Base-by-base conservation (phyloP, 92 coral and sea anemone genomes). In the Diadumene lineata region DNA sequence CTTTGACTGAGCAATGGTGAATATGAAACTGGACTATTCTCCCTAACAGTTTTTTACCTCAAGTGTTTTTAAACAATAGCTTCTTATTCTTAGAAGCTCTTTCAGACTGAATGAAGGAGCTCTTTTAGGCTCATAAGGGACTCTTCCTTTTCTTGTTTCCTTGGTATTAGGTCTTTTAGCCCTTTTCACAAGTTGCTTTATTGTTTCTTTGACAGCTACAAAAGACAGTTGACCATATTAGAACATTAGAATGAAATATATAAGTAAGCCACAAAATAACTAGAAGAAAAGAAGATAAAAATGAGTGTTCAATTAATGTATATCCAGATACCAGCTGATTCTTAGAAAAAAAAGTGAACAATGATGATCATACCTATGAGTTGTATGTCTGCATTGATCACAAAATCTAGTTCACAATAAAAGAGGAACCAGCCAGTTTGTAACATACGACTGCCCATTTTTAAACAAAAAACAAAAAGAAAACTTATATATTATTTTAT, bases 101-200 rank as follows among this genome's bases (percentile, higher is more conserved):
- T 53, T 22, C 0, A 81, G 74, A 11, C 46, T 50, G 69, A 81
- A 73, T 0, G 86, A 77, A 18, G 86, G 86, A 1, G 86, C 81
- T n/a, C 27, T 66, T 50, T 82, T 74, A 10, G 86, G 86, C 23
- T 55, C 86, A 56, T 82, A 82, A 29, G 86, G 76, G 17, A 57
- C 53, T 71, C 74, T 74, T 24, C 86, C 81, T 7, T 43, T 53
- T 16, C 66, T 68, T 18, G 72, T 44, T 33, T 74, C 86, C 23
- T 67, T 82, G 0, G 48, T 7, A 0, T 62, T 24, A 1, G 81
- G 81, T 25, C 81, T 17, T 8, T 28, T 25, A 22, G 86, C 24
- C 81, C 86, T 66, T 61, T 68, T 82, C 0, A 66, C 22, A 13
- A 74, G 77, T 65, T 82, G 86, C 44, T 58, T 74, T 15, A 74